Evolutionary conservation across 2,888 invertebrate genomes (phyloP).

Genomic region (Poecilus cupreus): DNA sequence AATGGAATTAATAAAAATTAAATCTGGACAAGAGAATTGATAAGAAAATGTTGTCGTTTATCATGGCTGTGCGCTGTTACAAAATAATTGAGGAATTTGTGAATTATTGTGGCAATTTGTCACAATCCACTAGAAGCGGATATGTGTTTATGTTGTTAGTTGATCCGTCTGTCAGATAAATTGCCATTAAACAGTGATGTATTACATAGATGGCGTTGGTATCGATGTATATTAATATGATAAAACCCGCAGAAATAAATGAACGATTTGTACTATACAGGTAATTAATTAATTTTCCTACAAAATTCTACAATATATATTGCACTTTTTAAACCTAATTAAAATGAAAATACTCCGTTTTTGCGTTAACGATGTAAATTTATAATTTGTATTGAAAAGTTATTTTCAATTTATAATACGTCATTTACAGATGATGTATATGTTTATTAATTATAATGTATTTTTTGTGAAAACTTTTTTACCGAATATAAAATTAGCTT

Average conservation of each 20-base stretch:
- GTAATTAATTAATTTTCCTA: background rate
- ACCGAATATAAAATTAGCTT: too few species aligned
- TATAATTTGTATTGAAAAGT: background rate
- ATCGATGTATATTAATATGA: conserved; percentile 2
- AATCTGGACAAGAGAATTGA: too few species aligned
- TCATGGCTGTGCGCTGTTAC: background rate
- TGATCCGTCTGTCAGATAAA: conserved; percentile 28
- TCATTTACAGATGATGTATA: conserved; percentile 4
- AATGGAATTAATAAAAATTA: too few species aligned
- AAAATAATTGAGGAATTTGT: conserved; percentile 6
- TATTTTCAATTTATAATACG: background rate
- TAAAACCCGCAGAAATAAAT: background rate
- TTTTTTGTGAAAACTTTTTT: background rate
- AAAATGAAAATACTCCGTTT: background rate
- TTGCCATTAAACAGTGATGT: conserved; percentile 20
- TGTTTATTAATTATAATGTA: background rate
- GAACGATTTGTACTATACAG: background rate
- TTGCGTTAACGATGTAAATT: background rate
- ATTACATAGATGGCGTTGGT: background rate
- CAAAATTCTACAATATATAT: background rate
- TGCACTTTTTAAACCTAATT: background rate
- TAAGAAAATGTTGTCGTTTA: background rate
- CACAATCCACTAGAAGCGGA: background rate
- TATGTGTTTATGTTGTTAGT: conserved; percentile 8
- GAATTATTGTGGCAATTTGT: conserved; percentile 19